Conservation (phyloP, 2,888 invertebrate genomes). For the Eurytoma adleriae region DNA sequence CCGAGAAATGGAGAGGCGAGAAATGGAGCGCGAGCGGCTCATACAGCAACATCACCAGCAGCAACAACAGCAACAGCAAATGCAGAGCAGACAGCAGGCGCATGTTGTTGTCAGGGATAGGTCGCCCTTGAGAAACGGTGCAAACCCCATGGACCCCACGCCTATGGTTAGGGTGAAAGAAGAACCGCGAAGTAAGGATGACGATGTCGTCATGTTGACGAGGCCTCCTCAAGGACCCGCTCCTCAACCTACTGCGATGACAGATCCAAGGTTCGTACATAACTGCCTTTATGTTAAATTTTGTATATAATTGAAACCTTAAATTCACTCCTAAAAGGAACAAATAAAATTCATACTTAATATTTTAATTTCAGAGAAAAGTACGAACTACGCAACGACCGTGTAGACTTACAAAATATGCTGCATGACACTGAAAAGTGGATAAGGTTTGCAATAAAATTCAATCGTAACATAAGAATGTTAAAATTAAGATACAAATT, state of each 20-base stretch:
- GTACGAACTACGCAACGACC: slow-evolving; percentile 54
- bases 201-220: slow-evolving; percentile 77
- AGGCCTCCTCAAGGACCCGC: slow-evolving; percentile 67
- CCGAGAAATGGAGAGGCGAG: slow-evolving; percentile 71
- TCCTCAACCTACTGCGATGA: slow-evolving; percentile 75
- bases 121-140: slow-evolving; percentile 86
- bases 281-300: background rate
- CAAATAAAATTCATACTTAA: background rate
- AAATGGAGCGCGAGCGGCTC: slow-evolving; percentile 74
- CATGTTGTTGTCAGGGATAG: slow-evolving; percentile 78
- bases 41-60: slow-evolving; percentile 69
- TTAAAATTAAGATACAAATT: too few relatives aligned
- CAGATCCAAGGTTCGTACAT: slow-evolving; percentile 77
- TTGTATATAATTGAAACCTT: background rate
- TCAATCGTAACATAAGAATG: background rate
- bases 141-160: slow-evolving; percentile 62
- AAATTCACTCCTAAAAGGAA: background rate
- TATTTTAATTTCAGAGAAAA: slow-evolving; percentile 51
- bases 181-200: slow-evolving; percentile 80
- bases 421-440: slow-evolving; percentile 56
- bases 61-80: slow-evolving; percentile 57
- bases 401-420: slow-evolving; percentile 48
- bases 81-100: slow-evolving; percentile 68
- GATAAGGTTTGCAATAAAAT: slow-evolving; percentile 50
- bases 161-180: slow-evolving; percentile 81